phyloP scores from a whole-genome alignment of 2,113 vertebrate species.

The Carollia perspicillata region DNA sequence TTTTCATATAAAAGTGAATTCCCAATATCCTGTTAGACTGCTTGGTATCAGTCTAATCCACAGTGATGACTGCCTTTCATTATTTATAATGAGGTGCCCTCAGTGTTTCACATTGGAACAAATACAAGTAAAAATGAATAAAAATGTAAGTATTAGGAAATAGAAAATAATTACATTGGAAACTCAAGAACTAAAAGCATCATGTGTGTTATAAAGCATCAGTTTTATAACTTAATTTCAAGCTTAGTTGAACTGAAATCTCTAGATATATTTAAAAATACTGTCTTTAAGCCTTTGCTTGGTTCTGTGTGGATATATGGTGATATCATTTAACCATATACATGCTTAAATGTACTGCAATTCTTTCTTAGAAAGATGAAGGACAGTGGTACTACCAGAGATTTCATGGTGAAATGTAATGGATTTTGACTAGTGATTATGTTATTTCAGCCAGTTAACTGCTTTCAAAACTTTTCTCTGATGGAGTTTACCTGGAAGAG shows the following conservation, averaged over 20 bases:
- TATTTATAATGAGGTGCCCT: background rate
- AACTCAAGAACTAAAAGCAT: background rate
- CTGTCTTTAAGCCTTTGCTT: slow-evolving; percentile 20
- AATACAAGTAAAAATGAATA: slow-evolving; percentile 21
- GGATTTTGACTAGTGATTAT: slow-evolving; percentile 37
- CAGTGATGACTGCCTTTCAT: background rate
- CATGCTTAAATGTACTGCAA: background rate
- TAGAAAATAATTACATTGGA: background rate
- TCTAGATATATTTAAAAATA: background rate
- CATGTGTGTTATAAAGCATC: background rate
- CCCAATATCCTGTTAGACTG: background rate
- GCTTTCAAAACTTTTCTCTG: slow-evolving; percentile 36
- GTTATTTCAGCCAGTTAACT: background rate
- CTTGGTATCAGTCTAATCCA: background rate
- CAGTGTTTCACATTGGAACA: background rate
- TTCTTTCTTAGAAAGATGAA: background rate
- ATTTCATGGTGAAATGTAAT: slow-evolving; percentile 33
- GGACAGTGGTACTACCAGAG: background rate
- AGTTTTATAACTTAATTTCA: slow-evolving; percentile 27
- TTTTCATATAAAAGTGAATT: background rate
- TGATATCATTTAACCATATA: background rate
- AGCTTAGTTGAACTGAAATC: slow-evolving; percentile 4
- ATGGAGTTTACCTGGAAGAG: background rate
- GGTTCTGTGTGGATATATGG: background rate
- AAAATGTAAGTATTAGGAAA: background rate